phyloP scores from a whole-genome alignment of 2,888 invertebrate genomes.

The Ophion ellenae region DNA sequence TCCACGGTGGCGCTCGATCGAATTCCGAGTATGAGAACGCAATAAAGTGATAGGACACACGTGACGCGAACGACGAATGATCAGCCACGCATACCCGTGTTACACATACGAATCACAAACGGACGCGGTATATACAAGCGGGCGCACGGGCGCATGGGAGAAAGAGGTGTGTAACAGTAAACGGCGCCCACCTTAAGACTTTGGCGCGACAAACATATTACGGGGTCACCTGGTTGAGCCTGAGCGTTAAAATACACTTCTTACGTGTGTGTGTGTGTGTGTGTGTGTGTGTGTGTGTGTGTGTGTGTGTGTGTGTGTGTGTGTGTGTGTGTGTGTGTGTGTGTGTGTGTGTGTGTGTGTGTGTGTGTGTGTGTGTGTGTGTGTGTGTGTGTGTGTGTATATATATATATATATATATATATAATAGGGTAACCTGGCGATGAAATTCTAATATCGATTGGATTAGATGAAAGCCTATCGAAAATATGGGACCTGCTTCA shows the following conservation, averaged over 20 bases:
- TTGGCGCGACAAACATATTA: conserved; percentile 42
- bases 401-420: too few species aligned
- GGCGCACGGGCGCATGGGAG: conserved; percentile 22
- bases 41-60: conserved; percentile 40
- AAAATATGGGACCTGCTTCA: too few species aligned
- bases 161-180: conserved; percentile 60
- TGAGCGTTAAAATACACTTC: conserved; percentile 38
- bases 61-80: conserved; percentile 50
- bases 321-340: too few species aligned
- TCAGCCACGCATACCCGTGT: neutral
- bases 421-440: too few species aligned
- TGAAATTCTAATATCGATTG: too few species aligned
- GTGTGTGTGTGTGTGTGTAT: too few species aligned
- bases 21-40: conserved; percentile 43
- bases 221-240: conserved; percentile 57
- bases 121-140: neutral
- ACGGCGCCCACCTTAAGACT: conserved; percentile 58
- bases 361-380: too few species aligned
- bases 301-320: too few species aligned
- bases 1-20: conserved; percentile 22
- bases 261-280: conserved; percentile 1
- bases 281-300: neutral
- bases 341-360: too few species aligned
- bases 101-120: neutral
- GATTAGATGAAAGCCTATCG: too few species aligned